These are phyloP conservation scores for Echeneis naucrates DNA, from an alignment of 2,797 vertebrate species.

Conservation along the genomic window DNA sequence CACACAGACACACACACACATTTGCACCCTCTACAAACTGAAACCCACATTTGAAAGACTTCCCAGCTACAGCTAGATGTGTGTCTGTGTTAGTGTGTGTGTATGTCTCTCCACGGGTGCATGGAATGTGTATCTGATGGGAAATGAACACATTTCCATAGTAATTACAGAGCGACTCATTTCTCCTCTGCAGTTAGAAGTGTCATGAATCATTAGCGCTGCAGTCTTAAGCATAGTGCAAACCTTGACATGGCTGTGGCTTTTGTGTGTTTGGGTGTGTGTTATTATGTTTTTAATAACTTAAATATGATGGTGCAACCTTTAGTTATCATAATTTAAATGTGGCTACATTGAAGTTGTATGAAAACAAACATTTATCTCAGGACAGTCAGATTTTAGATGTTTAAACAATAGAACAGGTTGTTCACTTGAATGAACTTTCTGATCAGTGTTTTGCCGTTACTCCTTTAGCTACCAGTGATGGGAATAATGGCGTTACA, in stretches of 20 bases:
- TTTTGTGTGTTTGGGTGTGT: slow-evolving; percentile 56
- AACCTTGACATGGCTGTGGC: slow-evolving; percentile 70
- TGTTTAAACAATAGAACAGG: slow-evolving; percentile 11
- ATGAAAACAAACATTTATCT: slow-evolving; percentile 1
- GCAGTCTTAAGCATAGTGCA: slow-evolving; percentile 75
- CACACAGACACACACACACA: slow-evolving; percentile 21
- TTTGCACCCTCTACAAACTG: slow-evolving; percentile 31
- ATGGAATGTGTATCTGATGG: slow-evolving; percentile 74
- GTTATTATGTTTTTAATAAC: slow-evolving; percentile 46
- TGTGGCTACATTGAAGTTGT: not conserved
- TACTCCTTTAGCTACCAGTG: no score
- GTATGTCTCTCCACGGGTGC: no score
- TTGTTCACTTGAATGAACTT: no score
- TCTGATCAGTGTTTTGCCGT: no score
- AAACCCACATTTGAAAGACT: slow-evolving; percentile 41
- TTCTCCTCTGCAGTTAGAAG: slow-evolving; percentile 83
- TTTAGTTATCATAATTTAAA: not conserved
- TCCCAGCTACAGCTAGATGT: slow-evolving; percentile 47
- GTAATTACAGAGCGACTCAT: slow-evolving; percentile 82
- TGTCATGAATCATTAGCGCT: slow-evolving; percentile 84
- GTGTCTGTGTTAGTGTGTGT: slow-evolving; percentile 42
- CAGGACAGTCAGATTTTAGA: not conserved
- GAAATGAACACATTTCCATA: slow-evolving; percentile 84
- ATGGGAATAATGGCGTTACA: no score
- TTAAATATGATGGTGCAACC: slow-evolving; percentile 30